A percentile compares a stretch with the other conserved stretches of the same genome.
phyloP scores from a whole-genome alignment of 2,113 vertebrate genomes.

The Chlamydotis undulata region DNA sequence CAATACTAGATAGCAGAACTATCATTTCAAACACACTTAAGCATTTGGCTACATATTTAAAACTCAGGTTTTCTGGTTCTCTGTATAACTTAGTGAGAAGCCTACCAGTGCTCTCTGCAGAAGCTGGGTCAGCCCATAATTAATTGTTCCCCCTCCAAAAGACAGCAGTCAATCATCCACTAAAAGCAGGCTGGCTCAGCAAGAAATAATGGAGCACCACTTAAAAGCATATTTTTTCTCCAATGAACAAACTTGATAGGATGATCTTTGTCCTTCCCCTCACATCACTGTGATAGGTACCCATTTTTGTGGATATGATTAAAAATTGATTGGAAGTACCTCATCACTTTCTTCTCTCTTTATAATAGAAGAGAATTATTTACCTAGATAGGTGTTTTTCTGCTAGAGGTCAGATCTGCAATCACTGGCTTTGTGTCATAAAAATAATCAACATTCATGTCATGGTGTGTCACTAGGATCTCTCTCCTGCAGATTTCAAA shows the following conservation, averaged over 20 bases:
- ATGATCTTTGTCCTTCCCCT: conserved; percentile 27
- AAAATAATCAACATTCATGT: neutral
- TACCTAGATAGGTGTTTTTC: conserved; percentile 33
- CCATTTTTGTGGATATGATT: neutral
- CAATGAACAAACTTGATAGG: neutral
- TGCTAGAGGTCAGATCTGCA: neutral
- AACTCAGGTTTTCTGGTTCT: neutral
- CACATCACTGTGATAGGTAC: neutral
- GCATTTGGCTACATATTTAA: fast-evolving
- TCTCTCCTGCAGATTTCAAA: neutral
- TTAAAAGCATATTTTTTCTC: neutral
- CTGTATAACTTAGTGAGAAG: neutral
- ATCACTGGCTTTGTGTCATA: neutral
- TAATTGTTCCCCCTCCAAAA: neutral
- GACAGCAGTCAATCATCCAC: neutral
- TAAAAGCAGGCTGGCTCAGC: neutral
- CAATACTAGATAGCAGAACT: neutral
- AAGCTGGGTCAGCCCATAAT: neutral
- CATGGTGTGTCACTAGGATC: neutral
- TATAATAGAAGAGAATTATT: conserved; percentile 4
- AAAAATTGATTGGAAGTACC: conserved; percentile 32
- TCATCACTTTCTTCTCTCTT: neutral
- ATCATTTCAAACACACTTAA: neutral
- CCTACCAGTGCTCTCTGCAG: neutral
- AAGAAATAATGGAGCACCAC: neutral